Evolutionary conservation across 2,888 invertebrate genomes (phyloP), one percentile per base, ranked within the genome.

Genomic region (Lobophora halterata): DNA sequence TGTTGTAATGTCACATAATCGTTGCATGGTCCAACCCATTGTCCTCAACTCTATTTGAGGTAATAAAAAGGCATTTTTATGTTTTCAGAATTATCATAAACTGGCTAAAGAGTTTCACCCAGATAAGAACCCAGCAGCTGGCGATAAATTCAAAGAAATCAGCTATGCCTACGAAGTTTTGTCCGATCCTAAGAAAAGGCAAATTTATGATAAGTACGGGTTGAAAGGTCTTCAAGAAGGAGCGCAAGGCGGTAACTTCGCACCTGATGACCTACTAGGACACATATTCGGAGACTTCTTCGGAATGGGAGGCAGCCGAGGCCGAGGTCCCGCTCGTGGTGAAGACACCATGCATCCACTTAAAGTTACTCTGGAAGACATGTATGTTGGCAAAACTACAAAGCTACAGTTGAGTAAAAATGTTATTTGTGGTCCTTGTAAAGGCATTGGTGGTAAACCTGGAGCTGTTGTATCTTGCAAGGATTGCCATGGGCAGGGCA

Each of bases 61-160:
- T 28, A 45, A 16, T 44, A 33, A 36, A 17, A 33, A 40, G 26
- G 12, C 27, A n/a, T 18, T 34, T n/a, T 49, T 41, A 37, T 54
- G 18, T 53, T 77, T 90, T 54, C 85, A 97, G 96, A 93, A 93
- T 65, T 98, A 97, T 77, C 91, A 95, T 64, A 95, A 94, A 87
- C 83, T 97, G 65, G 97, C 97, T 9, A 97, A 96, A 82, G 95
- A 97, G 88, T 97, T 93, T 75, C 97, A 98, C 79, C 97, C 97
- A 65, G 90, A 97, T 88, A 93, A 97, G 90, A 92, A 97, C 90
- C 92, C 95, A 17, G 93, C 93, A 52, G 94, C 95, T 42, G 97
- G 95, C 37, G 97, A 97, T 71, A 95, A 93, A 88, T 97, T 97
- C 71, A 97, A 97, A 79, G 97, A 98, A 89, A 97, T 98, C 58